A percentile compares a stretch with the other conserved stretches of the same genome.
phyloP scores from a whole-genome alignment of 1,140 invertebrate species.

The Tribolium madens region DNA sequence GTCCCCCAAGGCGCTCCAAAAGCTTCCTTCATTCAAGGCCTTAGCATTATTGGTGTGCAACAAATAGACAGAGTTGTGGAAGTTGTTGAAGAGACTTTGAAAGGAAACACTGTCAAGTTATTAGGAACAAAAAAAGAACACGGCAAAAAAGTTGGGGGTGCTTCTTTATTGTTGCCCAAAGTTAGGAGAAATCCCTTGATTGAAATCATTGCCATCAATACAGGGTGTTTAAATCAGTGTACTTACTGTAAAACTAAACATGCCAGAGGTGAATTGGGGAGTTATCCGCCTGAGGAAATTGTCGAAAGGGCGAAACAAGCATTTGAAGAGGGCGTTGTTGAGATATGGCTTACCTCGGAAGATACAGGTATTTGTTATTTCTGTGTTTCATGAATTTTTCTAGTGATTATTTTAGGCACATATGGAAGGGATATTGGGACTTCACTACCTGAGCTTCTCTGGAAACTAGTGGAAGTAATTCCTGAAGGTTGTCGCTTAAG shows the following conservation, averaged over 20 bases:
- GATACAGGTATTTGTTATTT: constrained; percentile 78
- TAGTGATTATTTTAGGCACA: constrained; percentile 75
- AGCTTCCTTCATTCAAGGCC: constrained; percentile 79
- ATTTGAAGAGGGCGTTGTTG: constrained; percentile 92
- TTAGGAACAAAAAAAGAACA: constrained; percentile 85
- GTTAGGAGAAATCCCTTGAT: constrained; percentile 95
- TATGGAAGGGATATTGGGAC: constrained; percentile 96
- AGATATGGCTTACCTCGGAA: constrained; percentile 99
- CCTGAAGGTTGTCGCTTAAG: constrained; percentile 90
- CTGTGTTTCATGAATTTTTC: no score
- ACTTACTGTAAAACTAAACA: constrained; percentile 99
- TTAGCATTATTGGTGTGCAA: constrained; percentile 96
- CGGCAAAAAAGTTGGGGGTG: constrained; percentile 88
- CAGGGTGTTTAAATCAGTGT: constrained; percentile 97
- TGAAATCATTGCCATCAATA: constrained; percentile 98
- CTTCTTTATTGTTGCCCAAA: constrained; percentile 90
- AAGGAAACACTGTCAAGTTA: constrained; percentile 88
- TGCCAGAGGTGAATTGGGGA: constrained; percentile 94
- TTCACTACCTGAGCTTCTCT: constrained; percentile 87
- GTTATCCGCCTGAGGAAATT: constrained; percentile 90
- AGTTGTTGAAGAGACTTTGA: constrained; percentile 97
- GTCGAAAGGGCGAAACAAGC: constrained; percentile 84
- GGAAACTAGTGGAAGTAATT: constrained; percentile 89
- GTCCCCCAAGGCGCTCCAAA: constrained; percentile 92
- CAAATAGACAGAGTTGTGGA: constrained; percentile 98